A percentile compares a stretch with the other conserved stretches of the same genome.
Conservation (phyloP, 30 jellyfish, hydroid and myxozoan species). For the Chrysaora quinquecirrha region DNA sequence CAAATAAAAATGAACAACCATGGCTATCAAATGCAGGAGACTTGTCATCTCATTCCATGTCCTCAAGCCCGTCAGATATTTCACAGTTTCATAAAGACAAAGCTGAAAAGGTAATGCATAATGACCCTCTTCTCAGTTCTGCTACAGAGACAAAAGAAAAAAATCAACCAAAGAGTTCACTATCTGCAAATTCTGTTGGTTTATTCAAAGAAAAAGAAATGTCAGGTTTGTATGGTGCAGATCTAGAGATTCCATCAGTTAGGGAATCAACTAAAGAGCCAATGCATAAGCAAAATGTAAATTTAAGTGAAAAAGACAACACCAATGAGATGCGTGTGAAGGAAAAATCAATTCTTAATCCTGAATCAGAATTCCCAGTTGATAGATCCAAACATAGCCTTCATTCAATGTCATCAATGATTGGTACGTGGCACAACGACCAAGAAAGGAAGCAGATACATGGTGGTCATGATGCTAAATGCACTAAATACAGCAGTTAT, state of each 20-base stretch:
- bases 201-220: background rate
- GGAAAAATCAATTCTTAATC: too few species aligned
- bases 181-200: background rate
- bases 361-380: background rate
- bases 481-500: background rate
- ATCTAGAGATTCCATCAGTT: background rate
- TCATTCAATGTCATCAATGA: background rate
- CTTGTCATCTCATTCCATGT: background rate
- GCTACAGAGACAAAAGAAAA: background rate
- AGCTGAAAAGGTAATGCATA: background rate
- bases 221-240: background rate
- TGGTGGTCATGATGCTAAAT: background rate
- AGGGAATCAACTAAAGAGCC: background rate
- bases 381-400: background rate
- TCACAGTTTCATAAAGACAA: background rate
- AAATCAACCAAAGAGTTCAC: background rate
- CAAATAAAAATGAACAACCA: slow-evolving; percentile 39
- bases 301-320: background rate
- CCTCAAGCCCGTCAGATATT: background rate
- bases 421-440: background rate
- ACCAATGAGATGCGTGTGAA: too few species aligned
- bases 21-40: background rate
- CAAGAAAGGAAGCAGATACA: background rate
- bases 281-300: background rate
- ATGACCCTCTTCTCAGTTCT: background rate